Conservation (phyloP, 2,797 vertebrate genomes). For the Erithacus rubecula region DNA sequence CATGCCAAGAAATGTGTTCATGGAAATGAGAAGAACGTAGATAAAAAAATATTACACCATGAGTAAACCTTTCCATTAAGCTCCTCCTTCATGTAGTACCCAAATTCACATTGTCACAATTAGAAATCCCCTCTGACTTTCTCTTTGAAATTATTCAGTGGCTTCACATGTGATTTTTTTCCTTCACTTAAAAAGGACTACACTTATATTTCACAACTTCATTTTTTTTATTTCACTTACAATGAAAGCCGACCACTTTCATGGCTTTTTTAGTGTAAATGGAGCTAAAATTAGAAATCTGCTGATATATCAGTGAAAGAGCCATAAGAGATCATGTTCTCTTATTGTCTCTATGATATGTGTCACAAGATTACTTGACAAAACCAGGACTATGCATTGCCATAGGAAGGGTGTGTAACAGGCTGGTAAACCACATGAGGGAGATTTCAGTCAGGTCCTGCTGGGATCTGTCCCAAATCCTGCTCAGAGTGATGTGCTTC, state of each 20-base stretch:
- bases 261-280: background rate
- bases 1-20: background rate
- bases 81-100: background rate
- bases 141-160: background rate
- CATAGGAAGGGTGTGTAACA: background rate
- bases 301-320: background rate
- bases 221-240: background rate
- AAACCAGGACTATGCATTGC: background rate
- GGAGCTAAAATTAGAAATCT: background rate
- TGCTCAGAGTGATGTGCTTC: background rate
- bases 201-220: background rate
- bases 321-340: background rate
- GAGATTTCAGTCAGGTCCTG: background rate
- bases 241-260: background rate
- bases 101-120: background rate
- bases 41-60: background rate
- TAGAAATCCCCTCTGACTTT: background rate
- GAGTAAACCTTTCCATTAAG: background rate
- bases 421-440: background rate
- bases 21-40: conserved; percentile 8
- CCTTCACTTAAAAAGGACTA: background rate
- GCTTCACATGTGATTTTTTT: background rate
- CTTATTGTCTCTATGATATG: background rate
- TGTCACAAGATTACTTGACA: background rate
- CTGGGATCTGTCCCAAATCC: background rate